Conservation (phyloP, 2,888 invertebrate genomes). For the Ptycholaimellus sp. region DNA sequence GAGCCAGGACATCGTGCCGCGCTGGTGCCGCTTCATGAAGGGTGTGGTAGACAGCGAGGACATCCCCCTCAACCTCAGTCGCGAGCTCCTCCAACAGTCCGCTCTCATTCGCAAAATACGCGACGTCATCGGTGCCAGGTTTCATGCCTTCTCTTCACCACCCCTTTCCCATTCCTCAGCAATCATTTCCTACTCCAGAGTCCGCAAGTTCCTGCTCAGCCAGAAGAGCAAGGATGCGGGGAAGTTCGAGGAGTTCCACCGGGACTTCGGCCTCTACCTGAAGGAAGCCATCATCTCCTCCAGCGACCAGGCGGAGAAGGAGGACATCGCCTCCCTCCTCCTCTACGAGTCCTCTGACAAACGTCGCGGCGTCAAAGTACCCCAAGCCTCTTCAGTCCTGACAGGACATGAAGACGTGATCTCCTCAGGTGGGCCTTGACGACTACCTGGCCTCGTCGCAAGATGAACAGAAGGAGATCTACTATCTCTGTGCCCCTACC, state of each 20-base stretch:
- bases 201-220: conserved; percentile 59
- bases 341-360: conserved; percentile 69
- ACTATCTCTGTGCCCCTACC: conserved; percentile 77
- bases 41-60: conserved; percentile 95
- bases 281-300: conserved; percentile 81
- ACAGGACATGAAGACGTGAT: no score
- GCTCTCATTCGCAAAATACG: no score
- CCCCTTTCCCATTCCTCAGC: not conserved
- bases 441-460: conserved; percentile 56
- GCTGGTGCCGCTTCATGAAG: conserved; percentile 82
- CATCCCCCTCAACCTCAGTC: conserved; percentile 80
- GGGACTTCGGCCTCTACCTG: conserved; percentile 68
- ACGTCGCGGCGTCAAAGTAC: conserved; percentile 42
- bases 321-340: conserved; percentile 63
- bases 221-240: conserved; percentile 55
- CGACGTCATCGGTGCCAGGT: no score
- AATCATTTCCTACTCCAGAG: conserved; percentile 36
- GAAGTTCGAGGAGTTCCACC: conserved; percentile 60
- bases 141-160: no score
- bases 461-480: conserved; percentile 57
- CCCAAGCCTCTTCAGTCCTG: no score
- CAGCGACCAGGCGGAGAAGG: conserved; percentile 48
- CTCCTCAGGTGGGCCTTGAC: no score
- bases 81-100: conserved; percentile 81
- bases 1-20: conserved; percentile 66